These are phyloP conservation scores for Macaria liturata DNA, from an alignment of 2,888 invertebrate species.

Conservation along the genomic window DNA sequence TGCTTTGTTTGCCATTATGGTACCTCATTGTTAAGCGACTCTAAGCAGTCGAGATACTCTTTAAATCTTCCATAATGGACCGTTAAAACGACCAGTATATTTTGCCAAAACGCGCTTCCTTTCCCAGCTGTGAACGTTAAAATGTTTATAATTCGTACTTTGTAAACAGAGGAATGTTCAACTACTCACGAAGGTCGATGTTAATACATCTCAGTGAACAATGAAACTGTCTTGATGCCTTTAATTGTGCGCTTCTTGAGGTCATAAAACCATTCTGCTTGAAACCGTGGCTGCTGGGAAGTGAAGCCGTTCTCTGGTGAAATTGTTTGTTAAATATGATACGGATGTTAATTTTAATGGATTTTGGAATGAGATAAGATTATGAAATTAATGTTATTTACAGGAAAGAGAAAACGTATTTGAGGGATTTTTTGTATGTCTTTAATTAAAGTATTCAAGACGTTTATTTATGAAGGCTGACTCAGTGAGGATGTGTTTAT, in stretches of 20 bases:
- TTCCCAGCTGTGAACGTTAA: conserved; percentile 51
- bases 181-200: conserved; percentile 33
- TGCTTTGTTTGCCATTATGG: conserved; percentile 63
- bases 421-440: background rate
- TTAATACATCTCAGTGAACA: conserved; percentile 34
- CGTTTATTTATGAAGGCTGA: no score
- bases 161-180: conserved; percentile 41
- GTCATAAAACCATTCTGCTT: conserved; percentile 25
- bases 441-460: no score
- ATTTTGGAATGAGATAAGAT: conserved; percentile 18
- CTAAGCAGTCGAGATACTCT: conserved; percentile 64
- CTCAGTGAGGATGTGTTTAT: no score
- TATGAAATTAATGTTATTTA: background rate
- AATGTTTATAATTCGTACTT: conserved; percentile 57
- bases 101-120: conserved; percentile 55
- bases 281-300: conserved; percentile 19
- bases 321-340: conserved; percentile 25
- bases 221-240: conserved; percentile 34
- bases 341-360: conserved; percentile 25
- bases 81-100: conserved; percentile 72
- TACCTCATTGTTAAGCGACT: conserved; percentile 68
- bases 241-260: conserved; percentile 29
- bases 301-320: conserved; percentile 22
- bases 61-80: conserved; percentile 76
- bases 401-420: background rate